phyloP scores from a whole-genome alignment of 2,113 vertebrate genomes.

The Pionites leucogaster region DNA sequence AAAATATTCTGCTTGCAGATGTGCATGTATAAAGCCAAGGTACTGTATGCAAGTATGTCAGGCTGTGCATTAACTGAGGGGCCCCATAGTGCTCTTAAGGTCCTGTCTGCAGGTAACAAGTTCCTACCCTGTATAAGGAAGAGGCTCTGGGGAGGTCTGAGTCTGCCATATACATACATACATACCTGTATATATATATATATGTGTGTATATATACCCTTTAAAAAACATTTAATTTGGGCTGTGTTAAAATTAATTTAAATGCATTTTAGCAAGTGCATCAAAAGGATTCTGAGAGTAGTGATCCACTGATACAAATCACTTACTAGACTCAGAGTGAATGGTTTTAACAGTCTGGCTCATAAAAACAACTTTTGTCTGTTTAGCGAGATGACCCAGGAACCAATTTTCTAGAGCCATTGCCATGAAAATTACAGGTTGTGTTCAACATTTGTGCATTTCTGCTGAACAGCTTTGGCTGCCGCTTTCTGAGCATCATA shows the following conservation, averaged over 20 bases:
- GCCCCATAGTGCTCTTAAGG: not conserved
- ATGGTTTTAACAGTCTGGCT: not conserved
- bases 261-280: conserved; percentile 16
- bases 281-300: not conserved
- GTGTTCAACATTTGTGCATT: not conserved
- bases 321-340: not conserved
- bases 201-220: not conserved
- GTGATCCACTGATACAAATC: not conserved
- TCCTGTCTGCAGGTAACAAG: not conserved
- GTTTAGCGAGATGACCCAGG: conserved; percentile 20
- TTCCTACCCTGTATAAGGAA: not conserved
- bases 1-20: not conserved
- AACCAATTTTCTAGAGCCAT: not conserved
- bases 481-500: conserved; percentile 14
- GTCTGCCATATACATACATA: not conserved
- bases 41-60: accelerated
- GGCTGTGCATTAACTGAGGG: accelerated
- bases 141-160: not conserved
- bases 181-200: too few species aligned
- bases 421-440: not conserved
- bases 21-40: accelerated
- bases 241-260: not conserved
- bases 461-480: not conserved
- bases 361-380: not conserved
- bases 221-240: not conserved